A percentile compares a stretch with the other conserved stretches of the same genome.
These are phyloP conservation scores for Cichladusa arquata DNA, from an alignment of 2,113 vertebrate species.

Conservation along the genomic window DNA sequence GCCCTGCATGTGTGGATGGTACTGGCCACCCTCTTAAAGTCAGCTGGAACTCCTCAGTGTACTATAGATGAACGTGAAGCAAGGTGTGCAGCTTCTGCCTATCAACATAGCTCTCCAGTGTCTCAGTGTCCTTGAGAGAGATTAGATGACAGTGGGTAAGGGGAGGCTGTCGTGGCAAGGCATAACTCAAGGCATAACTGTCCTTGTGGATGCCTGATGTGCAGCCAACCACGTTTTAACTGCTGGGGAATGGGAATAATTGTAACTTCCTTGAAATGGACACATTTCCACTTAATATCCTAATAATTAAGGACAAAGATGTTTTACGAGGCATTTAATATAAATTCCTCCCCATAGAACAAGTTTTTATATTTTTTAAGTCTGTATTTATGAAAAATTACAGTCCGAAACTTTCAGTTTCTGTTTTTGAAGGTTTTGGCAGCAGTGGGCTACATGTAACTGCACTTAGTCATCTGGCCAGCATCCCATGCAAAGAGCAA, in stretches of 20 bases:
- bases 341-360: neutral
- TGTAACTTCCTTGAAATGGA: neutral
- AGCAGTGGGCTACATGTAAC: rapidly evolving
- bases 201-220: neutral
- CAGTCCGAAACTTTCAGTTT: neutral
- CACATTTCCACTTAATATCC: neutral
- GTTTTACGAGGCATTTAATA: neutral
- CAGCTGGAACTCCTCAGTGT: neutral
- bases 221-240: neutral
- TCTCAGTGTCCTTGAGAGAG: neutral
- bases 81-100: neutral
- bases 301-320: neutral
- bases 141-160: neutral
- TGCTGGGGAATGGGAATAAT: neutral
- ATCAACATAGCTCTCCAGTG: neutral
- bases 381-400: neutral
- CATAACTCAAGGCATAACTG: neutral
- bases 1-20: neutral
- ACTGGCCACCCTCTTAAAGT: neutral
- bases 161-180: rapidly evolving
- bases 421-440: neutral
- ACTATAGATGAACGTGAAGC: rapidly evolving
- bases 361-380: neutral
- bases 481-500: neutral
- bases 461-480: neutral